Base-by-base conservation (phyloP, 2,113 vertebrate genomes). In the Ictalurus furcatus region DNA sequence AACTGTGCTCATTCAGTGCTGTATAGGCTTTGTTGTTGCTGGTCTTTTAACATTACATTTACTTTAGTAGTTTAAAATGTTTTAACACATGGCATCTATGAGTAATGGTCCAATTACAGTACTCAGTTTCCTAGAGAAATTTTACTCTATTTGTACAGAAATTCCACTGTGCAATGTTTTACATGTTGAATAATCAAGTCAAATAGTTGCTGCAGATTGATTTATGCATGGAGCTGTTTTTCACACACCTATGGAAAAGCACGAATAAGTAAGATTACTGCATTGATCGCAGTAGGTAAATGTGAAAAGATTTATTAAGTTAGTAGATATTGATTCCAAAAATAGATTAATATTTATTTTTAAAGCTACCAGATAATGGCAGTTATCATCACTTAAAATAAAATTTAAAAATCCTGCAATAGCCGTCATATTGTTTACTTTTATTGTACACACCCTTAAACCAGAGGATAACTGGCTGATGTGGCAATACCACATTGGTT, bases 401-500 rank as follows among this genome's bases (percentile, higher is more conserved):
- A 44, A 52, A 52, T 52, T 11, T 11, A 48, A 8, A 40, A 2
- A 19, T 8, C 2, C 7, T 44, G 28, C 28, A 80, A 54, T 54
- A 80, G 48, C 48, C 13, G 2, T 78, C 0, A 54, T 5, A 80
- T 13, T 5, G 54, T 16, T 80, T 6, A n/a, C 37, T 37, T 6
- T n/a, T 25, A 28, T n/a, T 59, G 17, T 30, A n/a, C 37, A 84
- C 25, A 40, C 28, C 76, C n/a, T 91, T 88, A 96, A 63, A 97
- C 96, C 89, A 96, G 91, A 17, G 96, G 96, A 91, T 96, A 96
- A 88, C 94, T 95, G 88, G 95, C 48, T 21, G 93, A 92, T 0
- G 93, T 95, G 23, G 95, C 94, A 63, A 97, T 95, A 19, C 95
- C 96, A 89, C 96, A 97, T 93, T 96, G 95, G 94, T 97, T 96